Base-by-base conservation (phyloP, 2,113 vertebrate species). In the Corythoichthys intestinalis region DNA sequence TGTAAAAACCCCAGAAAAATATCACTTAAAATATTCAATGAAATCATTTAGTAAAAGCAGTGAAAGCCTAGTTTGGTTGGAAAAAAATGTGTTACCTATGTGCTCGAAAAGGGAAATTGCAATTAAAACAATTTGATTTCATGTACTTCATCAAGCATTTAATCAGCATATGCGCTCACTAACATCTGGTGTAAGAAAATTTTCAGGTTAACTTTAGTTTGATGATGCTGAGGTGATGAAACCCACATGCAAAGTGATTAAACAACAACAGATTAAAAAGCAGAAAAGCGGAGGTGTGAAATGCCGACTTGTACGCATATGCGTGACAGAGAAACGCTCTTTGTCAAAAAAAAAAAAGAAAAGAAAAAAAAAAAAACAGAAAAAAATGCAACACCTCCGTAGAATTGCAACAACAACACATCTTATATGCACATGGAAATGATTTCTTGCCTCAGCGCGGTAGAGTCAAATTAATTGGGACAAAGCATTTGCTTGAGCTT, bases 61-160 rank as follows among this genome's bases (percentile, higher is more conserved):
- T 66, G 53, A 75, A 77, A 83, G 71, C 66, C 38, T 39, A 41
- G 79, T 81, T 82, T 81, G 71, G 74, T 75, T 73, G 67, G 67
- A 54, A 71, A 76, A 53, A 35, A 65, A 61, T 73, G 53, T 73
- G 60, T 64, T 74, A 65, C n/a, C 7, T 34, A 49, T 72, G 78
- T 57, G 52, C 69, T 78, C 65, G 9, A 82, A 75, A 72, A 52
- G 57, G 74, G 49, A 69, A 71, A 63, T 11, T 49, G 17, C 60
- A 61, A 68, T 64, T 38, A 56, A 67, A 81, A 72, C 64, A 68
- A 73, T 71, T 73, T 0, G 66, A 62, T 47, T 66, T 62, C 11
- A 35, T 58, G 48, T 59, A 46, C 65, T 46, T 58, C 37, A 61
- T 37, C 57, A 5, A 44, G 37, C 48, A 3, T 39, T 52, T 52